Conservation (phyloP, 1,140 invertebrate species). For the Trachelipus rathkii region DNA sequence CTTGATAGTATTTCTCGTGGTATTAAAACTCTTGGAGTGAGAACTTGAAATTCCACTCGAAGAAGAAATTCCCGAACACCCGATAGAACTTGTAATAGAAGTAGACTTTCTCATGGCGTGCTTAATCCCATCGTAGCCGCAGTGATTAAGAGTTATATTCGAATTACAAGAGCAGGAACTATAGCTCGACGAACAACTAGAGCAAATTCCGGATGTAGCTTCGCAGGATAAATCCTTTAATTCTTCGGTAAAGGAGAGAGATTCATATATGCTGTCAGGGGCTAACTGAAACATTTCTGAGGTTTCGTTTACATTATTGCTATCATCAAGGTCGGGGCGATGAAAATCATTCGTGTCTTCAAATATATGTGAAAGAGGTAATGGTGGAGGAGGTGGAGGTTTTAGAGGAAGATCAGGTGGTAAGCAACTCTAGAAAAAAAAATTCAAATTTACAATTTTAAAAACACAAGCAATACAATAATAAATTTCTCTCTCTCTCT, state of each 20-base stretch:
- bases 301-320: not conserved
- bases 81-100: too few relatives aligned
- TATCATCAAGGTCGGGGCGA: not conserved
- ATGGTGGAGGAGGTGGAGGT: not conserved
- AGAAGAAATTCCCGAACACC: not conserved
- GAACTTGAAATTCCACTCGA: constrained; percentile 2
- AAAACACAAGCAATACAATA: too few relatives aligned
- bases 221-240: not conserved
- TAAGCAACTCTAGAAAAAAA: not conserved
- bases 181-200: not conserved
- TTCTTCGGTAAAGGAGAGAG: not conserved
- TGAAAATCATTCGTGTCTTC: not conserved
- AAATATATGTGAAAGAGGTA: not conserved
- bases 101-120: too few relatives aligned
- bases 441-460: not conserved
- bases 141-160: too few relatives aligned
- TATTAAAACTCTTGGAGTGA: not conserved
- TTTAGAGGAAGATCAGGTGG: not conserved
- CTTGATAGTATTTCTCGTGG: not conserved
- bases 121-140: too few relatives aligned
- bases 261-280: constrained; percentile 29
- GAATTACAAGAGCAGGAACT: not conserved
- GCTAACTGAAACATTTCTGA: constrained; percentile 14
- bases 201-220: not conserved
- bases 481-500: too few relatives aligned